Evolutionary conservation across 2,888 invertebrate genomes (phyloP).

Genomic region (Erannis defoliaria): DNA sequence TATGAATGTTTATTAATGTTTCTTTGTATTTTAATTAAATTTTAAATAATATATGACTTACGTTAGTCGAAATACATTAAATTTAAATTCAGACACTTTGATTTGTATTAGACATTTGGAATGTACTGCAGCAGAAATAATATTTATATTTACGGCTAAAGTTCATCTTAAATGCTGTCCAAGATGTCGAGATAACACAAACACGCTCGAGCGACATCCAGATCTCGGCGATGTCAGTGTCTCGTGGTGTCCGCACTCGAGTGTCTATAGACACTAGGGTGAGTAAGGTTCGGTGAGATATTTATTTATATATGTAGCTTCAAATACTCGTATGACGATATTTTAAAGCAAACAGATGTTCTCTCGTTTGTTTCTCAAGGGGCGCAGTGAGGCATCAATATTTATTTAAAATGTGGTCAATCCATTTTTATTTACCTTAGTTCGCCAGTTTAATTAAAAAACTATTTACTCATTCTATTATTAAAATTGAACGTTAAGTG

Average conservation of each 20-base stretch:
- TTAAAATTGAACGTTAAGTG: too few relatives aligned
- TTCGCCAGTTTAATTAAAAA: too few relatives aligned
- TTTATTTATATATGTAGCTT: not conserved
- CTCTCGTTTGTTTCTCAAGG: not conserved
- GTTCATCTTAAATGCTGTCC: not conserved
- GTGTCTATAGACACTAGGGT: not conserved
- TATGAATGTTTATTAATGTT: not conserved
- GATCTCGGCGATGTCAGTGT: not conserved
- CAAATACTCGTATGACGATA: not conserved
- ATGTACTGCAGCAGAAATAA: not conserved
- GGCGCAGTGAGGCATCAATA: too few relatives aligned
- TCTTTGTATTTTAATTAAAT: not conserved
- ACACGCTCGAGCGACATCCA: not conserved
- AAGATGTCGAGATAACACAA: not conserved
- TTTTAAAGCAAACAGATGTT: conserved; percentile 2
- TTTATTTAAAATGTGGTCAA: too few relatives aligned
- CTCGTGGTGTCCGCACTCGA: not conserved
- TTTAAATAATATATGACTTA: not conserved
- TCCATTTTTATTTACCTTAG: too few relatives aligned
- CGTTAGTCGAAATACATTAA: too few relatives aligned
- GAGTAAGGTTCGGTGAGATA: not conserved
- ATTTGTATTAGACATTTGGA: not conserved
- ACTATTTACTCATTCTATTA: too few relatives aligned
- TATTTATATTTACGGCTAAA: not conserved
- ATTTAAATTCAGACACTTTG: not conserved